Percentiles rank a stretch among this genome's conserved stretches.
phyloP scores from a whole-genome alignment of 2,888 invertebrate species.

The Steinernema scapterisci region DNA sequence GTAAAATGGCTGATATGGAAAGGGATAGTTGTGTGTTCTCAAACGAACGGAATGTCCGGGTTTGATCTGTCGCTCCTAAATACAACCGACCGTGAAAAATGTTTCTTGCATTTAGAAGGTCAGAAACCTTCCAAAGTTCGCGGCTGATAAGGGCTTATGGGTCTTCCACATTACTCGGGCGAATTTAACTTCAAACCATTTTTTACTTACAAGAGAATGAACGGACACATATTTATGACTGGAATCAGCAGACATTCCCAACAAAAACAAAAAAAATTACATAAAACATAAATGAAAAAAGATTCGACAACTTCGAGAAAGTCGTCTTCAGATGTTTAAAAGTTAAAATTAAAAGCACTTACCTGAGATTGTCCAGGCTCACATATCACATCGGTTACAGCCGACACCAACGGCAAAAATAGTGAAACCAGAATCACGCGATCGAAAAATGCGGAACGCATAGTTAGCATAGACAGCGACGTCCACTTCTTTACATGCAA shows the following conservation, averaged over 20 bases:
- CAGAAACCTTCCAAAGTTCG: no score
- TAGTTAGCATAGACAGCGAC: not conserved
- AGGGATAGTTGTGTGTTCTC: not conserved
- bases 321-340: not conserved
- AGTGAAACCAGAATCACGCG: not conserved
- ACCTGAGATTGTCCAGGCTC: constrained; percentile 2
- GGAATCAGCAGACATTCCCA: not conserved
- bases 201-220: no score
- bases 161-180: no score
- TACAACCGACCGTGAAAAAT: no score
- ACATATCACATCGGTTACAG: not conserved
- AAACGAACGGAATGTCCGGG: not conserved
- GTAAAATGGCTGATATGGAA: not conserved
- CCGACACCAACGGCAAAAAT: not conserved
- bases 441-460: not conserved
- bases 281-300: not conserved
- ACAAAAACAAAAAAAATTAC: not conserved
- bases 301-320: not conserved
- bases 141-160: not conserved
- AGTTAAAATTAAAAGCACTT: not conserved
- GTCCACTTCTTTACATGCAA: not conserved
- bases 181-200: no score
- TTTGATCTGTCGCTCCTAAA: not conserved
- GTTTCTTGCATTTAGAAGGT: no score
- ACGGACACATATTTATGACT: no score